These are phyloP conservation scores for Hyposoter didymator DNA, from an alignment of 2,888 invertebrate genomes.

Conservation along the genomic window DNA sequence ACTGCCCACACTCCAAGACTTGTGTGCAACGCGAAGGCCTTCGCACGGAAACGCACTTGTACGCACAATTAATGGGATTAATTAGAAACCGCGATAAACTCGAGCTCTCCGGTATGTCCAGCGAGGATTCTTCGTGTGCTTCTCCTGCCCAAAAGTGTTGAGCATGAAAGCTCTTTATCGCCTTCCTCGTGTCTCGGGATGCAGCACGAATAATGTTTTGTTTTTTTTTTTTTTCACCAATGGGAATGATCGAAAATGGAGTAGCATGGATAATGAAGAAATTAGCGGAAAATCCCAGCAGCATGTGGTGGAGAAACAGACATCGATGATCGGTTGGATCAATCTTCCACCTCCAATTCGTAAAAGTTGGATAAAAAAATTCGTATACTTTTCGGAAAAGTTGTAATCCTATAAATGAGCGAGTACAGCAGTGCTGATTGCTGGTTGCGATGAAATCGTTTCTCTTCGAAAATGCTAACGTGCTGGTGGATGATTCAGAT, in stretches of 20 bases:
- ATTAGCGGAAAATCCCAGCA: no score
- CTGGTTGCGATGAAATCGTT: background rate
- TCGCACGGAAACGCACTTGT: conserved; percentile 57
- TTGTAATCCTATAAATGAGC: background rate
- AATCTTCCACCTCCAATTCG: no score
- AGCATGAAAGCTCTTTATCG: background rate
- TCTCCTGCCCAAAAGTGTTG: background rate
- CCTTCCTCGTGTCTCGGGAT: background rate
- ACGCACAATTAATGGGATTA: conserved; percentile 53
- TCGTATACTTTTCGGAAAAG: no score
- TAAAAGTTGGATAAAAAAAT: no score
- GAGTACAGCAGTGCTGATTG: background rate
- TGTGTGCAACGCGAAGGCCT: conserved; percentile 30
- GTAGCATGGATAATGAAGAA: no score
- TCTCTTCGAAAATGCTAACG: conserved; percentile 3
- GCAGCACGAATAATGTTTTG: background rate
- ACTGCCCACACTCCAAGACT: conserved; percentile 51
- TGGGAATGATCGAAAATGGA: no score
- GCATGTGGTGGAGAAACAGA: no score
- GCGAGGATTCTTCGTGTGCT: conserved; percentile 1
- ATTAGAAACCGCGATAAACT: conserved; percentile 48
- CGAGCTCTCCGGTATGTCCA: conserved; percentile 8
- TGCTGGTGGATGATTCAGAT: conserved; percentile 7
- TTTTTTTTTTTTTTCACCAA: no score
- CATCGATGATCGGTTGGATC: no score